Evolutionary conservation across 2,888 invertebrate genomes (phyloP).

Genomic region (Lasioglossum figueresi): DNA sequence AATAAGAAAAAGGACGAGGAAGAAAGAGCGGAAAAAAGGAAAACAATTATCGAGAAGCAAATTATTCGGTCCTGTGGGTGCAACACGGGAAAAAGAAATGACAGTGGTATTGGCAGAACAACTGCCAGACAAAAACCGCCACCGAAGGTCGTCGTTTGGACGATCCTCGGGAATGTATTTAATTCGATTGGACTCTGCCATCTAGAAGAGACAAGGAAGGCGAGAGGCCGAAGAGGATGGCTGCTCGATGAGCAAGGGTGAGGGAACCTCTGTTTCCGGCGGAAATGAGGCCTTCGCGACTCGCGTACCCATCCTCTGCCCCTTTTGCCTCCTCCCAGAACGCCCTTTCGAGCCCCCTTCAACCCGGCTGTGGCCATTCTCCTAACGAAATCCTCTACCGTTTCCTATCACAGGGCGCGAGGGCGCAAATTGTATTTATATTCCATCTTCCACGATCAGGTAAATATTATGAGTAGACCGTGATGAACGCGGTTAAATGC

Average conservation of each 20-base stretch:
- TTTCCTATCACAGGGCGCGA: constrained; percentile 65
- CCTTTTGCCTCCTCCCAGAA: constrained; percentile 50
- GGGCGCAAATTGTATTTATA: constrained; percentile 81
- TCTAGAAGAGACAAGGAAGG: constrained; percentile 48
- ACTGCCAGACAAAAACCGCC: constrained; percentile 59
- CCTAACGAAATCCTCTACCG: constrained; percentile 54
- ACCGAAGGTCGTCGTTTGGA: constrained; percentile 63
- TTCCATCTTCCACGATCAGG: constrained; percentile 78
- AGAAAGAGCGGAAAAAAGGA: neutral
- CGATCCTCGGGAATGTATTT: constrained; percentile 77
- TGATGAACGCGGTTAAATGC: neutral
- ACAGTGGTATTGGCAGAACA: constrained; percentile 43
- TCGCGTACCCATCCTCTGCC: constrained; percentile 61
- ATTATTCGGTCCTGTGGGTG: constrained; percentile 27
- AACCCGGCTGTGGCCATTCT: constrained; percentile 39
- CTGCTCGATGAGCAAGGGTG: constrained; percentile 60
- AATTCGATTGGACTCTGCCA: constrained; percentile 78
- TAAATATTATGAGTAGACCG: constrained; percentile 69
- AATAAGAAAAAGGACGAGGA: neutral
- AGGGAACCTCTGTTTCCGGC: constrained; percentile 80
- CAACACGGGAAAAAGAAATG: constrained; percentile 31
- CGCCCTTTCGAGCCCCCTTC: constrained; percentile 44
- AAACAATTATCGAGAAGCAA: constrained; percentile 36
- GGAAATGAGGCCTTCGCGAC: constrained; percentile 81
- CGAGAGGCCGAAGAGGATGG: constrained; percentile 31